Evolutionary conservation across 2,888 invertebrate genomes (phyloP), one percentile per base, ranked within the genome.

Genomic region (Dryadula phaetusa): DNA sequence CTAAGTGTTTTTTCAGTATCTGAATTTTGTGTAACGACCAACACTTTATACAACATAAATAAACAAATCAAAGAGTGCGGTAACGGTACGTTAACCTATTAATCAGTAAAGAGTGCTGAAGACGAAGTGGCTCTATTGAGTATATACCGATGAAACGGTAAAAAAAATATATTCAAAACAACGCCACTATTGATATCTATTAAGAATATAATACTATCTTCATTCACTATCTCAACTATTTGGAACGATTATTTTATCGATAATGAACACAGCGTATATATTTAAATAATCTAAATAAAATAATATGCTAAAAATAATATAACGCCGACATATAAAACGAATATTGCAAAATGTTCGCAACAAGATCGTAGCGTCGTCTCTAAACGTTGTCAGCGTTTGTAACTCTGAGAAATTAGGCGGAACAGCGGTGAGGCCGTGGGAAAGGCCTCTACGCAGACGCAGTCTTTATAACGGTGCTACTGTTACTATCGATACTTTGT

Each of bases 341-440:
- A 20, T 53, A 62, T 61, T 61, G 65, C 63, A 47, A 52, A 66
- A 62, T 46, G 61, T 56, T 67, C 64, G 62, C 62, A 67, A 67
- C 60, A 37, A 63, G 25, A 60, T 54, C 37, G 53, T 70, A 63
- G 58, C 42, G 25, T 73, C 71, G 74, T 75, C 74, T 74, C 71
- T 76, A 76, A 75, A 74, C 77, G 76, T 78, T 80, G 75, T 79
- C 82, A 74, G 76, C 79, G 82, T 82, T 82, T 74, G 73, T 76
- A 76, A 77, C 74, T 79, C 79, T 81, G 76, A 80, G 79, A 81
- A 82, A 77, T 75, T 77, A 79, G 81, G 79, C 82, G 75, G 80
- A 79, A 77, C 75, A 72, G 70, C 75, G 76, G 70, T 71, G 81
- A 79, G 88, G 87, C 87, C 90, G 90, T 90, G 90, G 85, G 90